Conservation (phyloP, 2,113 vertebrate species). For the Petromus typicus region DNA sequence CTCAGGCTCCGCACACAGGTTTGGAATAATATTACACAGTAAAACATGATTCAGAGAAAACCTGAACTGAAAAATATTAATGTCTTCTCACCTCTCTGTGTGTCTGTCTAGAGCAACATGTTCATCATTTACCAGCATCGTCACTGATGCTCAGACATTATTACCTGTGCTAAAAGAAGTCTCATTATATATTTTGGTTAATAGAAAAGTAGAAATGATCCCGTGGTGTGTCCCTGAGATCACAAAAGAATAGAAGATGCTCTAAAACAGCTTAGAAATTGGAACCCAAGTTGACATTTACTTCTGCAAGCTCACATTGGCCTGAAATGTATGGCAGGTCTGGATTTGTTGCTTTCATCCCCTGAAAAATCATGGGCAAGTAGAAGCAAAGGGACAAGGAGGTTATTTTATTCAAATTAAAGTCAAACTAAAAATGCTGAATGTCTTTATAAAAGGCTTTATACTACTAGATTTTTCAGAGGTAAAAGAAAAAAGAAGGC, state of each 20-base stretch:
- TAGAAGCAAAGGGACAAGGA: neutral
- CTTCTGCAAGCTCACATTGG: neutral
- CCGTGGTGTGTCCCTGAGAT: neutral
- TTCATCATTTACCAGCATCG: neutral
- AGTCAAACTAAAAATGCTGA: neutral
- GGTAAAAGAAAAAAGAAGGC: neutral
- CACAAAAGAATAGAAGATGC: neutral
- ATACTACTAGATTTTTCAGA: neutral
- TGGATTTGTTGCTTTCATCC: neutral
- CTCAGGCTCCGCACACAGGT: conserved; percentile 12
- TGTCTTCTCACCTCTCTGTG: neutral
- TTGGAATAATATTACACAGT: conserved; percentile 24
- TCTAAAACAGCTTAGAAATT: neutral
- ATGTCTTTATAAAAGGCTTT: neutral
- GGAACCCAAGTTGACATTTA: neutral
- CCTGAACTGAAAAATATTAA: neutral
- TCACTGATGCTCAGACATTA: neutral
- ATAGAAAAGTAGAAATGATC: conserved; percentile 15
- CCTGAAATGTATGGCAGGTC: neutral
- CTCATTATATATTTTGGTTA: neutral
- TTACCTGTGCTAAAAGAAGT: neutral
- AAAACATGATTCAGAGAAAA: neutral
- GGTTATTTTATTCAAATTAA: neutral
- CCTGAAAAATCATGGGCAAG: neutral
- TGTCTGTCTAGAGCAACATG: neutral